phyloP scores from a whole-genome alignment of 2,888 invertebrate species.

The Drosophila colorata region DNA sequence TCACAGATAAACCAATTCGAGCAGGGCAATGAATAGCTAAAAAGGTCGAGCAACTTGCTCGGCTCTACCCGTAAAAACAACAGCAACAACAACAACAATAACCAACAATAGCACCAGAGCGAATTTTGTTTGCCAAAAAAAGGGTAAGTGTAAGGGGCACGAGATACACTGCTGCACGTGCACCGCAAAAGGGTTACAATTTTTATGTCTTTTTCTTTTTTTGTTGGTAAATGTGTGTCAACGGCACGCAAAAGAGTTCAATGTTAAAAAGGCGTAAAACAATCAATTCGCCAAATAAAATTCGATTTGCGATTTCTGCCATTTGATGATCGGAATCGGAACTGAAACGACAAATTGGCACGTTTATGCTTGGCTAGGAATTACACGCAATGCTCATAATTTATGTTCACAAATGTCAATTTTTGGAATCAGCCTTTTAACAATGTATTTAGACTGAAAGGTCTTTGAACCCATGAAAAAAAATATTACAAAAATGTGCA shows the following conservation, averaged over 20 bases:
- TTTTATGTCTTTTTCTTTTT: constrained; percentile 10
- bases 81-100: constrained; percentile 1
- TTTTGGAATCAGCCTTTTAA: not conserved
- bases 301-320: constrained; percentile 68
- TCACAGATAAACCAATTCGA: constrained; percentile 85
- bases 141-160: constrained; percentile 48
- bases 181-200: constrained; percentile 60
- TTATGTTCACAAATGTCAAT: constrained; percentile 44
- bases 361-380: constrained; percentile 51
- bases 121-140: constrained; percentile 70
- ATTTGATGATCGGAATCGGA: constrained; percentile 36
- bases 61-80: constrained; percentile 38
- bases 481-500: not conserved
- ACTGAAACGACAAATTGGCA: constrained; percentile 67
- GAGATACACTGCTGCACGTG: constrained; percentile 53
- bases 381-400: constrained; percentile 41
- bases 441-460: not conserved
- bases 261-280: constrained; percentile 79
- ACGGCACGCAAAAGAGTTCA: constrained; percentile 17
- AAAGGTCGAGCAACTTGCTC: constrained; percentile 70
- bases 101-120: constrained; percentile 73
- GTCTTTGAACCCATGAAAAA: constrained; percentile 1
- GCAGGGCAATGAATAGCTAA: constrained; percentile 83
- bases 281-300: constrained; percentile 77
- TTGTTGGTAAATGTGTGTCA: constrained; percentile 61